Evolutionary conservation across 1,140 invertebrate species (phyloP), one percentile per base, ranked within the genome.

Genomic region (Panonychus citri): DNA sequence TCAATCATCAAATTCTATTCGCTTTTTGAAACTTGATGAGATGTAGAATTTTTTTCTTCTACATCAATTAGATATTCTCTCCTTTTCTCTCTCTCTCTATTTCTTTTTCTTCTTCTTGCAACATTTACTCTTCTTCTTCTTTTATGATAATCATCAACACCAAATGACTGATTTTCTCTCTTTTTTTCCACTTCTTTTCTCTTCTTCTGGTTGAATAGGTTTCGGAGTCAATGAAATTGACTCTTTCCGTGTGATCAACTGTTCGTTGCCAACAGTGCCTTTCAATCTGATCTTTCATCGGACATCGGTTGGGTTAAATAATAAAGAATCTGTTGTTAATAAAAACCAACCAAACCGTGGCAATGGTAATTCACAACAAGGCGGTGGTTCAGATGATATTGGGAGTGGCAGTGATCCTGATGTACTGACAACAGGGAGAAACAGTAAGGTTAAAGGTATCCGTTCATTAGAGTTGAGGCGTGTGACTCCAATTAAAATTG

Each of bases 221-320:
- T 57, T 57, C 34, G 19, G 27, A 26, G 37, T 57, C 17, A 30
- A 53, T 26, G 56, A 57, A 34, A 34, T 57, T 28, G 49, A 52
- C 51, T 34, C 51, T 4, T 57, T 40, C 51, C n/a, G 12, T 5
- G 19, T 57, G 2, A 53, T 34, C 13, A 57, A 57, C 26, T 57
- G 56, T 26, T 15, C 27, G 19, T 30, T 57, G n/a, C 56, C 56
- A 25, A 27, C 24, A n/a, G 37, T 57, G 15, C 56, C 56, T 24
- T 57, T 40, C 25, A 21, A 21, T 19, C 17, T 57, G n/a, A 27
- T 57, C 12, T 40, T 56, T 21, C 55, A 55, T 25, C 54, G 54
- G n/a, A 46, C 54, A 46, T 25, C 26, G 12, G 25, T 51, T 2
- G 17, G 17, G 10, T n/a, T 7, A 4, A 27, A 51, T 30, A 51